Conservation (phyloP, 2,797 vertebrate species). For the Remorina albescens region DNA sequence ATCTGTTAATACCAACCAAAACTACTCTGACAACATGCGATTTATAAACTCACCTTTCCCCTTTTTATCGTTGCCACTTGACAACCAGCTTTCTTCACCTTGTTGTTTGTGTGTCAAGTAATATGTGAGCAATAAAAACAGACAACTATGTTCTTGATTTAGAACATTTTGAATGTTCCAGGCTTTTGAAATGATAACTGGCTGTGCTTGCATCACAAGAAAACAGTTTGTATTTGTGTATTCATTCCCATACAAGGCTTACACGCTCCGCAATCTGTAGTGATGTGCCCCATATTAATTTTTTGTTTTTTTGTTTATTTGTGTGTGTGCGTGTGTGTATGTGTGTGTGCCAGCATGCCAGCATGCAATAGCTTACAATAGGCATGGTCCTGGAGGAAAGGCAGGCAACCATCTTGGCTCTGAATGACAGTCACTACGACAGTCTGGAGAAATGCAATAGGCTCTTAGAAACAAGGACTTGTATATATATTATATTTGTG, state of each 20-base stretch:
- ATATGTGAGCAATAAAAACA: too few species aligned
- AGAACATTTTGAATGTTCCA: not conserved
- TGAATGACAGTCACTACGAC: constrained; percentile 36
- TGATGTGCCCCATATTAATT: not conserved
- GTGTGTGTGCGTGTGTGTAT: not conserved
- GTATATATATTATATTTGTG: not conserved
- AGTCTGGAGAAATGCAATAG: constrained; percentile 63
- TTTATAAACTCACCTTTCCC: too few species aligned
- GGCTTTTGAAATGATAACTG: not conserved
- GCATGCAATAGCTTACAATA: constrained; percentile 16
- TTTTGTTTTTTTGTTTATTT: not conserved
- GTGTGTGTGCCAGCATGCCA: constrained; percentile 3
- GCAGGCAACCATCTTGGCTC: constrained; percentile 56
- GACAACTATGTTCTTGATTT: not conserved
- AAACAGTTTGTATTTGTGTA: not conserved
- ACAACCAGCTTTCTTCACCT: not conserved
- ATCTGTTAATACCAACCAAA: not conserved
- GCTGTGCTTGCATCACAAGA: not conserved
- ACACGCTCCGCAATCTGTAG: too few species aligned
- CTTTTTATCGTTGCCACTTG: not conserved
- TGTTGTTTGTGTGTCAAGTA: too few species aligned
- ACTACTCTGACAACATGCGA: not conserved
- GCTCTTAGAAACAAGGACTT: constrained; percentile 39
- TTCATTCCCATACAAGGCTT: too few species aligned
- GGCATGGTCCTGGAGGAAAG: constrained; percentile 33